Base-by-base conservation (phyloP, 1,140 invertebrate species). In the Drosophila ficusphila region DNA sequence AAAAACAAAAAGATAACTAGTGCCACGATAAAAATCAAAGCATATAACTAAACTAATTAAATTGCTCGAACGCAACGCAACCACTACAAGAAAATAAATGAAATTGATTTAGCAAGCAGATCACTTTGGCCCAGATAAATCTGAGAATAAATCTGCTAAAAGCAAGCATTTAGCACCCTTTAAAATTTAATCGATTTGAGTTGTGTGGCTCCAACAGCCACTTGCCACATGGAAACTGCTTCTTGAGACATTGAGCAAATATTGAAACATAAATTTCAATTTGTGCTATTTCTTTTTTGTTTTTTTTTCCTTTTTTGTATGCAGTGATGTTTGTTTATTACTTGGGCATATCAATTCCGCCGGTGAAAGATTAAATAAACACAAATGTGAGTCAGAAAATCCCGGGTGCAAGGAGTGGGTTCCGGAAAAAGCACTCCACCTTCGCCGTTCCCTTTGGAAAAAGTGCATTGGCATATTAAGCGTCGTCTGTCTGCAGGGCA, bases 401-500 rank as follows among this genome's bases (percentile, higher is more conserved):
- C 12, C 5, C 3, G 16, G 33, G 11, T 8, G 5, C 9, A 2
- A 14, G 11, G 12, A 36, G n/a, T 14, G 7, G 31, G 48, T 6
- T 34, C 29, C 16, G 14, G 14, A 53, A 11, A 11, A 27, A 27
- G 46, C 16, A 11, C 8, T 19, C 16, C 19, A 2, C 6, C 1
- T 18, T 1, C 6, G 2, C 36, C 2, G 5, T 2, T 6, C 38
- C 0, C 19, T 16, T 19, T 61, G 56, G 49, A 23, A 34, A 61
- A 77, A 83, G 68, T 81, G 78, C 78, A 81, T 73, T 81, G 78
- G 61, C 79, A 83, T 78, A 81, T 83, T 81, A 73, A 83, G 54
- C 73, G 60, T 54, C 73, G 60, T 54, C 60, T 58, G 71, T 69
- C 73, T 53, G 65, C 73, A 49, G 41, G 46, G 61, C 58, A 62